A percentile compares a stretch with the other conserved stretches of the same genome.
Conservation (phyloP, 1,140 invertebrate species). For the Helicoverpa zea region DNA sequence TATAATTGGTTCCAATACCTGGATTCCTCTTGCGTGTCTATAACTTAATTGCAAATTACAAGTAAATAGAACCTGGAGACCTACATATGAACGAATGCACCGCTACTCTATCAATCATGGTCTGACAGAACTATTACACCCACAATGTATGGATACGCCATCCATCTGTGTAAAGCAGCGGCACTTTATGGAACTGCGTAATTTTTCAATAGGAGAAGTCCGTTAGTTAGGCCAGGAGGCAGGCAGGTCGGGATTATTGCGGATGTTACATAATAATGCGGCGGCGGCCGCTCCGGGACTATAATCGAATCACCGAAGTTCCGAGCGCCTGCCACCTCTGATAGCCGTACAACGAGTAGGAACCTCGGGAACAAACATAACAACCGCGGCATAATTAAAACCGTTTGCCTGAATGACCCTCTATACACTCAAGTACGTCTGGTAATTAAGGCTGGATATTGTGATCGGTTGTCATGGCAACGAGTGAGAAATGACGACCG, state of each 20-base stretch:
- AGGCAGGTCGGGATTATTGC: conserved; percentile 49
- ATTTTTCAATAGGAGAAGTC: conserved; percentile 32
- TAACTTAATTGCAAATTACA: conserved; percentile 2
- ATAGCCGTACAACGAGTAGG: background rate
- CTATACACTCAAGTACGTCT: background rate
- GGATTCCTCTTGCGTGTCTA: background rate
- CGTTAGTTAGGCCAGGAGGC: conserved; percentile 23
- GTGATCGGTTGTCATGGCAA: too few species aligned
- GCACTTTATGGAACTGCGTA: conserved; percentile 16
- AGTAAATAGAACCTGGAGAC: too few species aligned
- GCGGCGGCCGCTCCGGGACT: conserved; percentile 49
- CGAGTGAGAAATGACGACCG: too few species aligned
- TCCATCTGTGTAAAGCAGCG: background rate
- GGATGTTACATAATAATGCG: conserved; percentile 73
- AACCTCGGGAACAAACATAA: background rate
- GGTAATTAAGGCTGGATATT: background rate
- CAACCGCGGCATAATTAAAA: conserved; percentile 22
- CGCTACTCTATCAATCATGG: conserved; percentile 5
- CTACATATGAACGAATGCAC: background rate
- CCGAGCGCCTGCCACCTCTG: background rate
- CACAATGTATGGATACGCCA: background rate
- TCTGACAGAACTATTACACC: background rate
- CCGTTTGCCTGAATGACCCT: background rate
- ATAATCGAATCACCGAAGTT: conserved; percentile 60
- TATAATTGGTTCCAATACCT: conserved; percentile 13